Evolutionary conservation across 2,113 vertebrate genomes (phyloP).

Genomic region (Vidua macroura): DNA sequence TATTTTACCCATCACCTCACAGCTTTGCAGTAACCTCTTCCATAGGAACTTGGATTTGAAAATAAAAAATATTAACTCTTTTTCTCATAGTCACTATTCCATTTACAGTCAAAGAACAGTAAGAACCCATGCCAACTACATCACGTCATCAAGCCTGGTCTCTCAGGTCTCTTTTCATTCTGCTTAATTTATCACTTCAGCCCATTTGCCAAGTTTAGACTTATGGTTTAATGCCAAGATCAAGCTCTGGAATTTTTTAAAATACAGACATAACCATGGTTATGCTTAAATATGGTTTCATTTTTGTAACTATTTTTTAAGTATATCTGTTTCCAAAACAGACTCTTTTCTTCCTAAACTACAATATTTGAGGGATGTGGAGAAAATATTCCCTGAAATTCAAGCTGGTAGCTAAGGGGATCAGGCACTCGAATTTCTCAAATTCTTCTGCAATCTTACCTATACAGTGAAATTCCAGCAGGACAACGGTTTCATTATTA

Average conservation of each 20-base stretch:
- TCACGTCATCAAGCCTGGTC: neutral
- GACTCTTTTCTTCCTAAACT: neutral
- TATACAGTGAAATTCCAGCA: neutral
- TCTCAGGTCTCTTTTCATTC: slow-evolving; percentile 42
- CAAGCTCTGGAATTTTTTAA: slow-evolving; percentile 8
- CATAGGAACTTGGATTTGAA: neutral
- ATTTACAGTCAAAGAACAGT: neutral
- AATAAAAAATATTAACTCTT: neutral
- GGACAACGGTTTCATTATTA: neutral
- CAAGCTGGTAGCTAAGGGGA: neutral
- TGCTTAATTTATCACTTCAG: slow-evolving; percentile 43
- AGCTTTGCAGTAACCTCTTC: neutral
- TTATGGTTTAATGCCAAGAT: neutral
- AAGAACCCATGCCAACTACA: slow-evolving; percentile 10
- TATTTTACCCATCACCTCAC: neutral
- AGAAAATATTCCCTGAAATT: neutral
- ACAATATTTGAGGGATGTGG: neutral
- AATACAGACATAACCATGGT: neutral
- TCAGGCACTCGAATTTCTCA: neutral
- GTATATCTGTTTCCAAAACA: neutral
- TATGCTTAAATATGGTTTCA: neutral
- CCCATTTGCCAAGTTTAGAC: neutral
- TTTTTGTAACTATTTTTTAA: neutral
- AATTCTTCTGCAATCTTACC: neutral
- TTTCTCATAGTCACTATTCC: neutral